A percentile compares a stretch with the other conserved stretches of the same genome.
Conservation (phyloP, 2,113 vertebrate species). For the Parus major region DNA sequence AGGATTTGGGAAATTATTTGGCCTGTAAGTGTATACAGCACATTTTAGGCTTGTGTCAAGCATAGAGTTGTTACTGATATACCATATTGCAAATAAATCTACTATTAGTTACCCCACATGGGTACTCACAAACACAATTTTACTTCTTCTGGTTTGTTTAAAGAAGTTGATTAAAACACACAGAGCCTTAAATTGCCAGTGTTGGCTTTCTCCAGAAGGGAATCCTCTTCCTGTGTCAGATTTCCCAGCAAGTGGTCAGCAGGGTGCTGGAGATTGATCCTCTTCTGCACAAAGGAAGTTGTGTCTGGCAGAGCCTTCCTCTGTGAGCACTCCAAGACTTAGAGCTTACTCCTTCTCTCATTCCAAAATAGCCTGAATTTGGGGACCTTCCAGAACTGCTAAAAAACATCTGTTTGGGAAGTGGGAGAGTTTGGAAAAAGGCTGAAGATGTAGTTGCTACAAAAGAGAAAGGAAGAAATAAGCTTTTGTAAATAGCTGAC, state of each 20-base stretch:
- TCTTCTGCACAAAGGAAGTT: background rate
- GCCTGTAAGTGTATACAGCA: background rate
- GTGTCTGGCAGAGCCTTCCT: background rate
- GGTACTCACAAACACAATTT: background rate
- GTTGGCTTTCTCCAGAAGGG: background rate
- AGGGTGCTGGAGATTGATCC: background rate
- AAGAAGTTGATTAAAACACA: background rate
- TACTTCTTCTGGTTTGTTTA: background rate
- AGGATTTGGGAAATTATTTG: background rate
- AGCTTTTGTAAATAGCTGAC: background rate
- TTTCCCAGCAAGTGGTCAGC: background rate
- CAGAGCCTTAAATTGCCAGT: background rate
- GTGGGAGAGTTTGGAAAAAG: background rate
- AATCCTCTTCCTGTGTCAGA: background rate
- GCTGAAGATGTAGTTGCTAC: background rate
- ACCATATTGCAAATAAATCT: background rate
- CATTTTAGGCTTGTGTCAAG: background rate
- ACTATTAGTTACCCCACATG: background rate
- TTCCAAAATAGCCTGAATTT: slow-evolving; percentile 7
- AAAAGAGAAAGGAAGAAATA: background rate
- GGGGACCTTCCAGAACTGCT: slow-evolving; percentile 17
- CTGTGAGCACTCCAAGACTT: background rate
- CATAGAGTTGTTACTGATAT: background rate
- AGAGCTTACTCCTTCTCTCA: background rate
- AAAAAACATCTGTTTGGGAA: background rate